Conservation (phyloP, 2,797 vertebrate species). For the Pangasius krempfi region DNA sequence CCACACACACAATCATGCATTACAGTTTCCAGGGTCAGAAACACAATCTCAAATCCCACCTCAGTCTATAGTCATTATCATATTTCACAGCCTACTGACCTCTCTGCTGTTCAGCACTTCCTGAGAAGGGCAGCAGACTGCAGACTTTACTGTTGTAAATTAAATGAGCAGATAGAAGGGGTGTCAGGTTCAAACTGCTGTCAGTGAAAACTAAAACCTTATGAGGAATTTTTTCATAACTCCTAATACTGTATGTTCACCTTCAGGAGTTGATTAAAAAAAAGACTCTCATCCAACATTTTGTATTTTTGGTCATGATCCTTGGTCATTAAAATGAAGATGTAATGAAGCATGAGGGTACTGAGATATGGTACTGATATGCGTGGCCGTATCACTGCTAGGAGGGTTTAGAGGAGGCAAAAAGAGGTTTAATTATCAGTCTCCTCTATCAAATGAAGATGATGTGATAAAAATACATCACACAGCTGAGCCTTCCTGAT, state of each 20-base stretch:
- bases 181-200: constrained; percentile 19
- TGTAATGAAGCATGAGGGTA: constrained; percentile 7
- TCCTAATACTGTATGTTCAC: background rate
- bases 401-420: constrained; percentile 24
- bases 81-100: constrained; percentile 56
- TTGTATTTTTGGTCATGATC: background rate
- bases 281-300: background rate
- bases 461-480: constrained; percentile 39
- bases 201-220: background rate
- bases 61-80: constrained; percentile 44
- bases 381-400: background rate
- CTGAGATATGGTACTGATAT: constrained; percentile 7
- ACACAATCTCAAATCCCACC: constrained; percentile 39
- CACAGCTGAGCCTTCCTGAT: constrained; percentile 37
- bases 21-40: constrained; percentile 30
- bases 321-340: background rate
- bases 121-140: constrained; percentile 39
- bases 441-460: constrained; percentile 35
- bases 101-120: constrained; percentile 40
- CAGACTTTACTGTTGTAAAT: constrained; percentile 14
- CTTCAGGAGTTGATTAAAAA: background rate
- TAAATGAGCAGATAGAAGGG: background rate
- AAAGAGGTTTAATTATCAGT: constrained; percentile 44
- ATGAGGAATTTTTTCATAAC: background rate
- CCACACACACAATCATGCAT: constrained; percentile 24